These are phyloP conservation scores for Gnatocerus cornutus DNA, from an alignment of 2,888 invertebrate species.

Conservation along the genomic window DNA sequence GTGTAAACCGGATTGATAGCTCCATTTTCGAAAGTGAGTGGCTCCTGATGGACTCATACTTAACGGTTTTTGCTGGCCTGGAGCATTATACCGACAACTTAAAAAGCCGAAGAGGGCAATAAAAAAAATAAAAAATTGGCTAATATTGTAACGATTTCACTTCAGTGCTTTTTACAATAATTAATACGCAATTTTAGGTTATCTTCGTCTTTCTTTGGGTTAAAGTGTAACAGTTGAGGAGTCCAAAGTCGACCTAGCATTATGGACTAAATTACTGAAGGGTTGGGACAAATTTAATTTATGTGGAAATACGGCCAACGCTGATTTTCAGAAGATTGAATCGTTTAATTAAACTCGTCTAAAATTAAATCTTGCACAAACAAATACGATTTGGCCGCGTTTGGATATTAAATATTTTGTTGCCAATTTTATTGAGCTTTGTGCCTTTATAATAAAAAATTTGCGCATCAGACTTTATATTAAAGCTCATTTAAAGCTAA, in stretches of 20 bases:
- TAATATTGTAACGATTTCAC: no score
- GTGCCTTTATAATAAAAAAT: neutral
- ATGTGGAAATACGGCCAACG: slow-evolving; percentile 27
- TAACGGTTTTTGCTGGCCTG: slow-evolving; percentile 40
- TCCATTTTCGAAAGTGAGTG: slow-evolving; percentile 56
- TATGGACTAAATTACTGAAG: slow-evolving; percentile 32
- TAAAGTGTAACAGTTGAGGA: slow-evolving; percentile 18
- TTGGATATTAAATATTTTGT: neutral
- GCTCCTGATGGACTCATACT: slow-evolving; percentile 56
- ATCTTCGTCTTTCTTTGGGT: neutral
- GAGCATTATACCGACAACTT: slow-evolving; percentile 18
- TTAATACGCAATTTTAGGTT: slow-evolving; percentile 5
- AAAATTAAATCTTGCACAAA: slow-evolving; percentile 23
- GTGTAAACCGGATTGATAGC: slow-evolving; percentile 58
- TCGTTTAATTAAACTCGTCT: slow-evolving; percentile 30
- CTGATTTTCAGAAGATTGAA: slow-evolving; percentile 32
- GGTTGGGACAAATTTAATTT: slow-evolving; percentile 29
- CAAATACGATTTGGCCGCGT: slow-evolving; percentile 16
- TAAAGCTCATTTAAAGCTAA: no score
- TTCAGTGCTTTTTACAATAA: no score
- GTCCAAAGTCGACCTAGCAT: slow-evolving; percentile 21
- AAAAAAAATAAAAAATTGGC: no score
- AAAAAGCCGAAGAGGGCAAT: slow-evolving; percentile 3
- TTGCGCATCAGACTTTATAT: neutral
- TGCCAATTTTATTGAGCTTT: neutral